These are phyloP conservation scores for Drosophila nannoptera DNA, from an alignment of 1,140 invertebrate species.

Conservation along the genomic window DNA sequence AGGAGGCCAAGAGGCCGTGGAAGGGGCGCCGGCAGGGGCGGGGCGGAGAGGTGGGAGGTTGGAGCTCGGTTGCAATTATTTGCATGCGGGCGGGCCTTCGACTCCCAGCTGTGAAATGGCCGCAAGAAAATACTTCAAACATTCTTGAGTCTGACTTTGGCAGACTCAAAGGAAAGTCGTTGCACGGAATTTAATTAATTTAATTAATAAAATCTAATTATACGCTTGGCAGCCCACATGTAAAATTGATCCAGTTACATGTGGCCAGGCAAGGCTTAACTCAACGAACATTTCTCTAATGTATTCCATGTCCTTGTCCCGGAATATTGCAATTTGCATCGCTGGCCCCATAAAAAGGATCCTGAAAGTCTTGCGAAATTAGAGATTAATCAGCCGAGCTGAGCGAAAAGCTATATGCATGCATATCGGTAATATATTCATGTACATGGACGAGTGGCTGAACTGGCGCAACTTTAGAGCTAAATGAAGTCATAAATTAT, in stretches of 20 bases:
- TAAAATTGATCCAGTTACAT: too few species aligned
- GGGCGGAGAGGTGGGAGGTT: background rate
- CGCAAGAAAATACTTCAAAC: background rate
- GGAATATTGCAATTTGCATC: too few species aligned
- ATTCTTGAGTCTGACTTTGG: background rate
- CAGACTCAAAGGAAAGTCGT: background rate
- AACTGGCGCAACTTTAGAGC: conserved; percentile 56
- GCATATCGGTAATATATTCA: conserved; percentile 3
- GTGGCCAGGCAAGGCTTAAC: too few species aligned
- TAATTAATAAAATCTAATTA: background rate
- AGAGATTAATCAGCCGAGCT: conserved; percentile 65
- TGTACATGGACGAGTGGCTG: conserved; percentile 38
- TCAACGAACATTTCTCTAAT: too few species aligned
- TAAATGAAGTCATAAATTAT: conserved; percentile 74
- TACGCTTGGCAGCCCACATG: background rate
- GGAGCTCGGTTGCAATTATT: conserved; percentile 41
- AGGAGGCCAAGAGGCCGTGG: conserved; percentile 12
- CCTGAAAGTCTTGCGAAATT: conserved; percentile 65
- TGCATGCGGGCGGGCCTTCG: conserved; percentile 25
- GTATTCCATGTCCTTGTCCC: too few species aligned
- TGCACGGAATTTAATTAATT: background rate
- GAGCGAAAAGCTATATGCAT: background rate
- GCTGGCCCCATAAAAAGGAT: background rate
- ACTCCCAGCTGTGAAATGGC: conserved; percentile 1
- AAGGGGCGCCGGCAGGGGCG: background rate